Evolutionary conservation across 1,140 invertebrate genomes (phyloP), one percentile per base, ranked within the genome.

Genomic region (Andricus grossulariae): DNA sequence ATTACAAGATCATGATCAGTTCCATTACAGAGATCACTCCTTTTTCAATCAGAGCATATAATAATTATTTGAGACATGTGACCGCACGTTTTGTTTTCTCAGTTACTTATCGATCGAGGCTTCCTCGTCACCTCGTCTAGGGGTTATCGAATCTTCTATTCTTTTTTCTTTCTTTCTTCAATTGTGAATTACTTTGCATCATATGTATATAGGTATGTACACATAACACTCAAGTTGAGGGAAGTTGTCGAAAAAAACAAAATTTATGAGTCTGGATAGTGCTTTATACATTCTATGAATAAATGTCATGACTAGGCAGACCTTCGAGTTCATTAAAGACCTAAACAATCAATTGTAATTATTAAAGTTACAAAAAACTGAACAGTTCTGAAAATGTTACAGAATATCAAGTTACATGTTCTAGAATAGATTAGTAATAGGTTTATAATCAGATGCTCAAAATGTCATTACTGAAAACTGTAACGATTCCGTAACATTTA

Each of bases 61-160:
- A 66, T 66, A 66, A 66, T 25, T 25, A 60, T 5, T 32, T 32
- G 25, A 60, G 32, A 60, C 57, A 66, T 66, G 32, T 32, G 25
- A 66, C 25, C 60, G 32, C 25, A 66, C 32, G 25, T 39, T 66
- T 66, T 32, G 16, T 66, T 66, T 66, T 66, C 60, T 66, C 60
- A 66, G 32, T 10, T 32, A 39, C 32, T 66, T 60, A 60, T 11
- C 25, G 32, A 66, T 66, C 60, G 32, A 66, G 15, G 15, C n/a
- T 66, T 66, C 32, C 3, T 66, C 60, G 15, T 66, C 60, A 66
- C 60, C 60, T 66, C 60, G 32, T 45, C 15, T n/a, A 6, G 25
- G 13, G 60, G 60, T 66, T 66, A 66, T 66, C 60, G 10, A 66
- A 66, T n/a, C 25, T 39, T 45, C 60, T 66, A 25, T 12, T 25